A percentile compares a stretch with the other conserved stretches of the same genome.
These are phyloP conservation scores for Gymnosoma rotundatum DNA, from an alignment of 2,888 invertebrate genomes.

Conservation along the genomic window DNA sequence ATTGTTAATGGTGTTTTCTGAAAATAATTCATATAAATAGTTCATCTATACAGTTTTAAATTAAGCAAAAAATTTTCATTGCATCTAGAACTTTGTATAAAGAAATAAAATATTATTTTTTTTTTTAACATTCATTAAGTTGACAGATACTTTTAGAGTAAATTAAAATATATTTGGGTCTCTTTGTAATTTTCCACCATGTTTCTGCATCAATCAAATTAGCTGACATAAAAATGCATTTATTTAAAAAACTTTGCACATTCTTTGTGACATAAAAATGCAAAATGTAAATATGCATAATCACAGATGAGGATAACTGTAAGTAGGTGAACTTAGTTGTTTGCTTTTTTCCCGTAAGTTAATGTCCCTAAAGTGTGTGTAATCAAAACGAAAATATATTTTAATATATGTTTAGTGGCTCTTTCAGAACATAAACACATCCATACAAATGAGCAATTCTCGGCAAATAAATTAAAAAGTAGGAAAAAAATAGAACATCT, in stretches of 20 bases:
- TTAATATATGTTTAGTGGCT: slow-evolving; percentile 61
- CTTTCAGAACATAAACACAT: slow-evolving; percentile 21
- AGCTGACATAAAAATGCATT: slow-evolving; percentile 56
- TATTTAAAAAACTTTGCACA: slow-evolving; percentile 30
- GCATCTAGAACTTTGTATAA: too few species aligned
- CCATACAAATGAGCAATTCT: slow-evolving; percentile 46
- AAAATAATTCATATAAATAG: too few species aligned
- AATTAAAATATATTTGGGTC: background rate
- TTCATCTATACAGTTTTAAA: too few species aligned
- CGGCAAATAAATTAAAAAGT: slow-evolving; percentile 42
- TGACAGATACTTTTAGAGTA: too few species aligned
- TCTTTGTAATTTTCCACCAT: background rate
- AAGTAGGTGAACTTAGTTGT: background rate
- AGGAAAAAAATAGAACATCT: slow-evolving; percentile 35
- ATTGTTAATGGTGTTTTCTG: too few species aligned
- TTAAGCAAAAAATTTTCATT: too few species aligned
- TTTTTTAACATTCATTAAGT: too few species aligned
- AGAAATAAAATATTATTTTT: too few species aligned
- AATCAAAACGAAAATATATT: slow-evolving; percentile 57
- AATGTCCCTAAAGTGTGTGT: slow-evolving; percentile 60
- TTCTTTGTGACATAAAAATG: slow-evolving; percentile 26
- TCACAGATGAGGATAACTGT: background rate
- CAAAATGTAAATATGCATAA: slow-evolving; percentile 21
- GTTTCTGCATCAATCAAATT: slow-evolving; percentile 32
- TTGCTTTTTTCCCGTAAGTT: slow-evolving; percentile 22